Evolutionary conservation across 1,140 invertebrate species (phyloP), one percentile per base, ranked within the genome.

Genomic region (Aphelenchoides besseyi): DNA sequence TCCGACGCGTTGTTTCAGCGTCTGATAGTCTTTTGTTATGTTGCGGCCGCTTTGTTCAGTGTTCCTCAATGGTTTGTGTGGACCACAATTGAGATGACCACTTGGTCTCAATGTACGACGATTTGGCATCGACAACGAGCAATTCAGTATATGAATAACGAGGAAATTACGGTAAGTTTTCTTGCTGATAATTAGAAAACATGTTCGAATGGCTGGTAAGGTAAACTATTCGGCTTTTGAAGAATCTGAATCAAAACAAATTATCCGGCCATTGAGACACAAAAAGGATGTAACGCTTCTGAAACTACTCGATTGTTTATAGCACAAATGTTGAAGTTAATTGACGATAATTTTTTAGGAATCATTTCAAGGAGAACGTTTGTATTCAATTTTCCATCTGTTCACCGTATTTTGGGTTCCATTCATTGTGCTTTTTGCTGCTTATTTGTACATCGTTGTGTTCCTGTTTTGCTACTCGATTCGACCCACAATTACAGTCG

Each of bases 391-490:
- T 1, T 36, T 78, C 33, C 76, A 78, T 53, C 48, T 78, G 37
- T 29, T 80, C 2, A 78, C 76, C 5, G 76, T 78, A 16, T 78
- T 78, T 48, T 78, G 76, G 76, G 5, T 78, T 26, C 76, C 76
- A 30, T 78, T 78, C 53, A 37, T 79, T 5, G 66, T 69, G 5
- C 71, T 78, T 30, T 68, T 78, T 53, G 41, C 62, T 48, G 76
- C 78, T 26, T 78, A 78, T 59, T 64, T 79, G n/a, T 78, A 81
- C 74, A 78, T 78, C 66, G 78, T 78, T 29, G 36, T 80, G 2
- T 80, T 74, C 32, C 29, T 78, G 16, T 78, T 78, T 41, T 66
- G 68, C 29, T 78, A 78, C 41, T 80, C 78, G 9, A 61, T 78
- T 23, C 37, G 76, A 32, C 73, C 73, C 26, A 35, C 35, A 23